Conservation (phyloP, 1,140 invertebrate species). For the Sesamia nonagrioides region DNA sequence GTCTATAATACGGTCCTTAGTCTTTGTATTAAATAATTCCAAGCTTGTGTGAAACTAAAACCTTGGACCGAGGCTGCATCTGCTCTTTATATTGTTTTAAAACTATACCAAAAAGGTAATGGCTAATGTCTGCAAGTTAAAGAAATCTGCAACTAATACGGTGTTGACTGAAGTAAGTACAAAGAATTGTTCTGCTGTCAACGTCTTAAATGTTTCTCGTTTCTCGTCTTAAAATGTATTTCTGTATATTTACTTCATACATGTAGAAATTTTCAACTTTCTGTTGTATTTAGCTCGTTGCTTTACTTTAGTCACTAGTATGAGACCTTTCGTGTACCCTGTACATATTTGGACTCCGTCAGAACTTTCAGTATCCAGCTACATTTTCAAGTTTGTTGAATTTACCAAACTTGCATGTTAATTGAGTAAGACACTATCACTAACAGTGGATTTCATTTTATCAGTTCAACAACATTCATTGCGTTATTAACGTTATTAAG, state of each 20-base stretch:
- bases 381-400: too few species aligned
- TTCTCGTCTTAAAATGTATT: background rate
- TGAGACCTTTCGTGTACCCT: background rate
- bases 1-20: too few species aligned
- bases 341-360: background rate
- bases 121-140: constrained; percentile 18
- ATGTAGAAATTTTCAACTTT: constrained; percentile 5
- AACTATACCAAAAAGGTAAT: background rate
- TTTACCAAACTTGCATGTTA: too few species aligned
- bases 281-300: constrained; percentile 2
- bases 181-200: background rate
- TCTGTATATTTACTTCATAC: background rate
- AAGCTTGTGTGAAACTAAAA: too few species aligned
- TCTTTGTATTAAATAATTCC: too few species aligned
- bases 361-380: background rate
- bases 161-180: constrained; percentile 13
- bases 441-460: too few species aligned
- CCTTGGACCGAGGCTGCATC: too few species aligned
- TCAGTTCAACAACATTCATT: too few species aligned
- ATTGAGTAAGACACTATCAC: too few species aligned
- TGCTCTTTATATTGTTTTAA: background rate
- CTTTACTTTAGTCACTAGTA: background rate
- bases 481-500: too few species aligned
- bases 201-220: constrained; percentile 14
- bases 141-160: constrained; percentile 28